These are phyloP conservation scores for Paedocypris micromegethes DNA, from an alignment of 2,797 vertebrate species.

Conservation along the genomic window DNA sequence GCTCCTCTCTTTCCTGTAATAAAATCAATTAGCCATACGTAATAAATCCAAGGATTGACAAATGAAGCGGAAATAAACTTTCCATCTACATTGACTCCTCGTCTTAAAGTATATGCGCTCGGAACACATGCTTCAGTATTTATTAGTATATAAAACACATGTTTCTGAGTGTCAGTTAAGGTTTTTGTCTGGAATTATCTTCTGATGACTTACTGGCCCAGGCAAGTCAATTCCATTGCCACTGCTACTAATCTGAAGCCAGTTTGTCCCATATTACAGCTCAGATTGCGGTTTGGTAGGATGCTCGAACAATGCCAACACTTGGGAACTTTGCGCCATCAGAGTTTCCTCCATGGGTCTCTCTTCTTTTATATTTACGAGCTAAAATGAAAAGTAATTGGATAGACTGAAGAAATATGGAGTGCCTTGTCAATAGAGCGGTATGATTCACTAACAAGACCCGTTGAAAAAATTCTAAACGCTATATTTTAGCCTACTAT, in stretches of 20 bases:
- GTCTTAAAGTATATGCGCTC: slow-evolving; percentile 24
- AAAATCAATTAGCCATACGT: slow-evolving; percentile 53
- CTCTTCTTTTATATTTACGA: slow-evolving; percentile 41
- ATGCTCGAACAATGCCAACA: slow-evolving; percentile 12
- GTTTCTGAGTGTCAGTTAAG: slow-evolving; percentile 22
- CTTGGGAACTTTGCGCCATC: slow-evolving; percentile 26
- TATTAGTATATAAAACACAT: background rate
- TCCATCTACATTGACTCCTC: slow-evolving; percentile 30
- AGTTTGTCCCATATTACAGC: slow-evolving; percentile 18
- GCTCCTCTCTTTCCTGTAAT: slow-evolving; percentile 50
- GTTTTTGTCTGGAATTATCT: slow-evolving; percentile 20
- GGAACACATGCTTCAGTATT: slow-evolving; percentile 31
- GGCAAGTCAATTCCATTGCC: slow-evolving; percentile 11
- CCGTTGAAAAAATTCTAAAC: slow-evolving; percentile 34
- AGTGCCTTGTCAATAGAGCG: slow-evolving; percentile 22
- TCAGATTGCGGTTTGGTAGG: slow-evolving; percentile 32
- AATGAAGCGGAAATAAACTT: slow-evolving; percentile 32
- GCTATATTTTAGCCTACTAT: slow-evolving; percentile 26
- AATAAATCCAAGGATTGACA: slow-evolving; percentile 49
- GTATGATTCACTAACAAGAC: slow-evolving; percentile 16
- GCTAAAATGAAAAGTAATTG: slow-evolving; percentile 42
- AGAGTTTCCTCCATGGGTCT: slow-evolving; percentile 37
- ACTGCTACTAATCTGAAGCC: slow-evolving; percentile 10
- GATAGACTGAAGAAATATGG: slow-evolving; percentile 40
- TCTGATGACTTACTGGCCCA: slow-evolving; percentile 14